These are phyloP conservation scores for Litoditis marina DNA, from an alignment of 2,888 invertebrate species.

Conservation along the genomic window DNA sequence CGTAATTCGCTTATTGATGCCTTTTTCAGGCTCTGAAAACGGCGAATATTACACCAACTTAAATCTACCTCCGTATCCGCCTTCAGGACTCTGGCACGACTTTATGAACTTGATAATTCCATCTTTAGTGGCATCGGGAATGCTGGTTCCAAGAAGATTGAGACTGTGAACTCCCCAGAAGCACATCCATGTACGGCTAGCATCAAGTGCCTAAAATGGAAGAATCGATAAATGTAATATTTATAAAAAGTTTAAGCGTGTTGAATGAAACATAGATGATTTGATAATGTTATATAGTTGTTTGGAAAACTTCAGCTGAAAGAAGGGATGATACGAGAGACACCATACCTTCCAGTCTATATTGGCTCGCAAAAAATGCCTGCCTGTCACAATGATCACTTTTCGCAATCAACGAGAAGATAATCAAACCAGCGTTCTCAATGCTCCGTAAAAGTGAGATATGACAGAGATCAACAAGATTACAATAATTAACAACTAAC, in stretches of 20 bases:
- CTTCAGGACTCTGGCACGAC: slow-evolving; percentile 55
- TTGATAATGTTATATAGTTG: background rate
- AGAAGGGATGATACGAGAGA: too few species aligned
- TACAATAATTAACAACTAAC: too few species aligned
- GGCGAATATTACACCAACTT: too few species aligned
- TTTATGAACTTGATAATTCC: slow-evolving; percentile 48
- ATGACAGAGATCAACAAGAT: too few species aligned
- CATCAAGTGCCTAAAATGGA: slow-evolving; percentile 73
- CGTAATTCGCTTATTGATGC: too few species aligned
- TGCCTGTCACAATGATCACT: too few species aligned
- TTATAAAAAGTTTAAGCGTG: background rate
- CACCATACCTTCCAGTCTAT: too few species aligned
- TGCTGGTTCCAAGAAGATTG: slow-evolving; percentile 73
- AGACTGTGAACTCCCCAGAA: slow-evolving; percentile 94
- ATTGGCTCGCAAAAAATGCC: too few species aligned
- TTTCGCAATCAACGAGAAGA: too few species aligned
- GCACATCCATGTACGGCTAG: slow-evolving; percentile 91
- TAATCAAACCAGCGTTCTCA: too few species aligned
- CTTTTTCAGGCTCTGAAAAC: too few species aligned
- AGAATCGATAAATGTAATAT: background rate
- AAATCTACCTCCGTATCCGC: slow-evolving; percentile 71
- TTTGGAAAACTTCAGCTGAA: background rate
- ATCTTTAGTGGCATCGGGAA: slow-evolving; percentile 22
- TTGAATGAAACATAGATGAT: background rate
- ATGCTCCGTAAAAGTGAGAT: too few species aligned